phyloP scores from a whole-genome alignment of 2,113 vertebrate genomes.

The Coturnix japonica region DNA sequence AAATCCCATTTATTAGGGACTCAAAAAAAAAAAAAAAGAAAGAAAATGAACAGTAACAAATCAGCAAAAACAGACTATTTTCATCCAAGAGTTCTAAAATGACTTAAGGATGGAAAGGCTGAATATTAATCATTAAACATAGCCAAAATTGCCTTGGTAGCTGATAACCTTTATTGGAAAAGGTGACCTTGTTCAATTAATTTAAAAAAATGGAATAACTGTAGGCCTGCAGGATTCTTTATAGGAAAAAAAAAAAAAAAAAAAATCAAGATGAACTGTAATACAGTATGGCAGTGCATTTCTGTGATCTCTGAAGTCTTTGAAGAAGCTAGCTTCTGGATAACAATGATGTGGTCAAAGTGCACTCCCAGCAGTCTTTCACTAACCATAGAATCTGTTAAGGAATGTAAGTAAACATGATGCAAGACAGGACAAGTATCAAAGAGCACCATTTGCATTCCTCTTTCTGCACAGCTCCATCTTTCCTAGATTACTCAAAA shows the following conservation, averaged over 20 bases:
- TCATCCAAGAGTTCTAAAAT: background rate
- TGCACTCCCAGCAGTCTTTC: background rate
- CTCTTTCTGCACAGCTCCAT: background rate
- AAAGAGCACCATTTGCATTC: background rate
- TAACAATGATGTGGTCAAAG: background rate
- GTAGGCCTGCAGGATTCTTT: background rate
- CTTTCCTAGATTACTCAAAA: background rate
- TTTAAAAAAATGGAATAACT: too few relatives aligned
- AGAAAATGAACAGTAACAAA: background rate
- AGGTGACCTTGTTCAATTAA: background rate
- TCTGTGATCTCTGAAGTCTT: background rate
- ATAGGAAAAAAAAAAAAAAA: background rate
- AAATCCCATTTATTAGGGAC: background rate
- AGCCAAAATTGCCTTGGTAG: background rate
- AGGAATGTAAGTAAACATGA: background rate
- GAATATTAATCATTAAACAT: background rate
- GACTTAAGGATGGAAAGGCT: background rate
- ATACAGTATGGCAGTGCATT: background rate
- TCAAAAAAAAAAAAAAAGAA: background rate
- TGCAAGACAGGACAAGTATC: background rate
- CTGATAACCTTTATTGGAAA: background rate
- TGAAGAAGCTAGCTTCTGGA: background rate
- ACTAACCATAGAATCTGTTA: background rate
- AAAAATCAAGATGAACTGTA: background rate
- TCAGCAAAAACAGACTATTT: background rate